Evolutionary conservation across 2,113 vertebrate genomes (phyloP).

Genomic region (Melozone crissalis): DNA sequence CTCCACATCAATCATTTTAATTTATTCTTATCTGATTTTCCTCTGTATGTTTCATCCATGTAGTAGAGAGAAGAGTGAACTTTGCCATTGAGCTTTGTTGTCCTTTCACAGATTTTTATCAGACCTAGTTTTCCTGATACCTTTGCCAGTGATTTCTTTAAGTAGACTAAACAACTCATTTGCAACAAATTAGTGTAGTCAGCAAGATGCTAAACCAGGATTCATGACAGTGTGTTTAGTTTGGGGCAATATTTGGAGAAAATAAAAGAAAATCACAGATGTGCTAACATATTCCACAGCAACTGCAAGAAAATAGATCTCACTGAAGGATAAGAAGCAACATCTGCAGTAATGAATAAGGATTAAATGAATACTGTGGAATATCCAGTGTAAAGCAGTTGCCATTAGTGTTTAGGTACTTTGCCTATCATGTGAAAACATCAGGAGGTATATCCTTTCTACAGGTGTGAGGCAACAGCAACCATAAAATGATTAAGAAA

Average conservation of each 20-base stretch:
- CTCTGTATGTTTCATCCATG: not conserved
- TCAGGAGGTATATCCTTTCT: not conserved
- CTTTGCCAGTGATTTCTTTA: not conserved
- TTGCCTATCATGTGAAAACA: not conserved
- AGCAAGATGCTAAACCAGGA: not conserved
- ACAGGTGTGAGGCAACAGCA: not conserved
- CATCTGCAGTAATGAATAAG: constrained; percentile 11
- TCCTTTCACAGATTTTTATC: not conserved
- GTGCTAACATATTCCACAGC: not conserved
- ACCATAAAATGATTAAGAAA: not conserved
- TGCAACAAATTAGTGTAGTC: not conserved
- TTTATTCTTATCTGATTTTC: not conserved
- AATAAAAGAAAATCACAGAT: not conserved
- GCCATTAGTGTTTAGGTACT: not conserved
- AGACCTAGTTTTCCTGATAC: not conserved
- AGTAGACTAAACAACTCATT: not conserved
- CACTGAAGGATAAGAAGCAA: not conserved
- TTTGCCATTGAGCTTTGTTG: not conserved
- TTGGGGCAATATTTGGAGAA: not conserved
- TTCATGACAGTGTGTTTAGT: not conserved
- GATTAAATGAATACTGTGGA: not conserved
- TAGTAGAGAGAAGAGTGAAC: not conserved
- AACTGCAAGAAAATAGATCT: not conserved
- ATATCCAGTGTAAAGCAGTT: not conserved
- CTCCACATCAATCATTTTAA: not conserved